Percentiles rank a stretch among this genome's conserved stretches.
Conservation (phyloP, 2,797 vertebrate species). For the Heteromormyrus szaboi region DNA sequence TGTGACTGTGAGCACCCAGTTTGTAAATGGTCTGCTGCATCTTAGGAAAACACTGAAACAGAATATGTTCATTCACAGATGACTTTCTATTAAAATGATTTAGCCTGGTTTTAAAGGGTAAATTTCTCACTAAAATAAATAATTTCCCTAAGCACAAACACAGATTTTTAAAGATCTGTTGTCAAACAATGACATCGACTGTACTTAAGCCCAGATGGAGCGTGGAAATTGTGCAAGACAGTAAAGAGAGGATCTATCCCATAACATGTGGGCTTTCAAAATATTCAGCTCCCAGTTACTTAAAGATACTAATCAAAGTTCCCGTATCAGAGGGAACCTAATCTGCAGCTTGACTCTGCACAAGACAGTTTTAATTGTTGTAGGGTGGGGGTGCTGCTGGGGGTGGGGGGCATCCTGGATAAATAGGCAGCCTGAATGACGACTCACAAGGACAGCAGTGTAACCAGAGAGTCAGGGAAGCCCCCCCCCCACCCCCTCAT, state of each 20-base stretch:
- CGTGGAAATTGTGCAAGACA: constrained; percentile 31
- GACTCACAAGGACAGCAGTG: constrained; percentile 6
- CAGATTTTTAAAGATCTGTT: not conserved
- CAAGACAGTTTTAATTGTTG: constrained; percentile 38
- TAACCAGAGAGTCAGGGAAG: not conserved
- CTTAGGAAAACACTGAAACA: not conserved
- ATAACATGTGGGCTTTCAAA: constrained; percentile 46
- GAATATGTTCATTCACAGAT: not conserved
- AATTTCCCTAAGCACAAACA: not conserved
- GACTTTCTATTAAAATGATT: not conserved
- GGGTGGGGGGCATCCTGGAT: constrained; percentile 24
- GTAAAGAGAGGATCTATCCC: constrained; percentile 37
- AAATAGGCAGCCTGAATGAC: constrained; percentile 31
- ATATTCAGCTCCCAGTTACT: constrained; percentile 49
- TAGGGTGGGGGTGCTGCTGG: not conserved
- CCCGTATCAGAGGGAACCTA: constrained; percentile 39
- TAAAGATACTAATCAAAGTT: constrained; percentile 43
- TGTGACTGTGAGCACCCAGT: not conserved
- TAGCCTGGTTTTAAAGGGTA: not conserved
- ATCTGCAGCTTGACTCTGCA: constrained; percentile 39
- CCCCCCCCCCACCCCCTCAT: not conserved
- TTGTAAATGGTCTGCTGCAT: not conserved
- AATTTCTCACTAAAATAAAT: not conserved
- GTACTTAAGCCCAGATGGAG: constrained; percentile 41
- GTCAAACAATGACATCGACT: constrained; percentile 29